Evolutionary conservation across 2,113 vertebrate genomes (phyloP).

Genomic region (Hassar affinis): DNA sequence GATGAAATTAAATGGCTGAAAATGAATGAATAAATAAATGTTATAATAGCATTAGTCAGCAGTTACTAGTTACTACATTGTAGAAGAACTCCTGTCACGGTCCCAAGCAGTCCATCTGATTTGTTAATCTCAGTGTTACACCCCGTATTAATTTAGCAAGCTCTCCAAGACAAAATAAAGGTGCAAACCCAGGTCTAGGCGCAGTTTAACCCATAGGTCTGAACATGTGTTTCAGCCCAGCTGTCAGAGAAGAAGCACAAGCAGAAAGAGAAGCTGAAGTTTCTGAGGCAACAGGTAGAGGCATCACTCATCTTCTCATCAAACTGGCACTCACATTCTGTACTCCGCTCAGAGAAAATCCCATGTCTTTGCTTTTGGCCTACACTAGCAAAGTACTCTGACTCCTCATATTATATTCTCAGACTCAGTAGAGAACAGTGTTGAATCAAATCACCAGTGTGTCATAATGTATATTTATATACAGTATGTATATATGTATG

Average conservation of each 20-base stretch:
- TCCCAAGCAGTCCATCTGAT: not conserved
- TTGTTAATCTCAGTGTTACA: not conserved
- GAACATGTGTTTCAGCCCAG: not conserved
- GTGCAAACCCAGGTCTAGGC: not conserved
- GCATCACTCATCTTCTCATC: not conserved
- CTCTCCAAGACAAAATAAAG: not conserved
- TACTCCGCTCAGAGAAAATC: not conserved
- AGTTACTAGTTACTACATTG: not conserved
- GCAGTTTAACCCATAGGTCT: not conserved
- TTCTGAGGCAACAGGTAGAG: not conserved
- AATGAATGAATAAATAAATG: not conserved
- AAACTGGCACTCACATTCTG: not conserved
- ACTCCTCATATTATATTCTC: not conserved
- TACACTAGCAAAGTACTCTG: not conserved
- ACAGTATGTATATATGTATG: too few species aligned
- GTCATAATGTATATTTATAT: too few species aligned
- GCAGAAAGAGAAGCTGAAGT: not conserved
- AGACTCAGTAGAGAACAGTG: not conserved
- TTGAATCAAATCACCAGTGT: not conserved
- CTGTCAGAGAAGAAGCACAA: conserved; percentile 1
- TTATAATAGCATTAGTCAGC: not conserved
- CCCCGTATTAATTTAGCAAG: not conserved
- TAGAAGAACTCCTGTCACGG: not conserved
- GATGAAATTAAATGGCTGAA: not conserved
- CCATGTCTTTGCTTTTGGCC: not conserved